Evolutionary conservation across 2,113 vertebrate species (phyloP), one percentile per base, ranked within the genome.

Genomic region (Ictalurus punctatus): DNA sequence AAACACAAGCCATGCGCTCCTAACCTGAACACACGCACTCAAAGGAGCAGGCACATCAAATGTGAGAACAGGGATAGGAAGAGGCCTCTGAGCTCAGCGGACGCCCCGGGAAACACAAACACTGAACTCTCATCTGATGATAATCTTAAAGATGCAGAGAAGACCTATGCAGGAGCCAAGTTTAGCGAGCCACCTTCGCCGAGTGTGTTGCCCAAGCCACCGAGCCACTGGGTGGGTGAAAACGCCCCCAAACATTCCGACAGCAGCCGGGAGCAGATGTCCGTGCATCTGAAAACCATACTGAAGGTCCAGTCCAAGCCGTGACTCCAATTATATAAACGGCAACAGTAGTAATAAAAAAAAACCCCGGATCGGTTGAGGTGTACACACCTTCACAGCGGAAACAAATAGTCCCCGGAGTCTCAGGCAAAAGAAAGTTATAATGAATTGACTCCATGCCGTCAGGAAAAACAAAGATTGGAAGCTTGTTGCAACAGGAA

Each of bases 181-280:
- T 99, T 99, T 80, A 99, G 97, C 37, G 98, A 99, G 92, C 98
- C 98, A 0, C 98, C 98, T 0, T 99, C 97, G 78, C 98, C 98
- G 13, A 98, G 98, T 74, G 97, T 98, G 92, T 95, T 99, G 90
- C 98, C 98, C 76, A 98, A 97, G 93, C 98, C 98, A 0, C 98
- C 98, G 78, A 97, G 97, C 87, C 98, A 98, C 94, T 99, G 98
- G 98, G 97, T 99, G 90, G 97, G 96, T 58, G 92, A 93, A 0
- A 91, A 95, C 88, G 90, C 91, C 91, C 92, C 92, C 85, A 95
- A 92, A 74, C 93, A 87, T 80, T 93, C 94, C 91, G 93, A 95
- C 95, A 96, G 95, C 88, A 97, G 96, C 92, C 95, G 94, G 89
- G 97, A 98, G 95, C 92, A 97, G 91, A 99, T 98, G 96, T 96